Evolutionary conservation across 2,888 invertebrate genomes (phyloP).

Genomic region (Leptothorax acervorum): DNA sequence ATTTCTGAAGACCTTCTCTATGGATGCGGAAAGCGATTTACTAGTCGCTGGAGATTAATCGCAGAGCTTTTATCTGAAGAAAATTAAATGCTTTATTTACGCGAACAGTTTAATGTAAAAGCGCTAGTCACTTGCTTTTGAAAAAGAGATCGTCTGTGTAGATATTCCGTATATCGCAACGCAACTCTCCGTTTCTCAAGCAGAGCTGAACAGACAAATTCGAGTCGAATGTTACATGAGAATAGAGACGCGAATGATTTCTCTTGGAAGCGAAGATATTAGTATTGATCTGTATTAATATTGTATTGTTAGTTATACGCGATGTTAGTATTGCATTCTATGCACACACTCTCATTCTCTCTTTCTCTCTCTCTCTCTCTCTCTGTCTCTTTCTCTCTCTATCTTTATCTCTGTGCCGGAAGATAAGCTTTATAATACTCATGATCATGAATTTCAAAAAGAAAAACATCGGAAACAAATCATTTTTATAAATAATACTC

Average conservation of each 20-base stretch:
- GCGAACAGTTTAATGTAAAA: neutral
- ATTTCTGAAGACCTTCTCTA: neutral
- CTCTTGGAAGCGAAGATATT: constrained; percentile 24
- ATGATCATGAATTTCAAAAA: neutral
- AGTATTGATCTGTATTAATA: constrained; percentile 4
- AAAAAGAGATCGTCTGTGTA: neutral
- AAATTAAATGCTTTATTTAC: neutral
- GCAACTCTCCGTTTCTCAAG: neutral
- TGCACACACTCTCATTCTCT: neutral
- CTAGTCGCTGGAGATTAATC: neutral
- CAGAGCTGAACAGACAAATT: neutral
- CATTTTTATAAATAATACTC: constrained; percentile 21
- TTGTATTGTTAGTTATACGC: constrained; percentile 15
- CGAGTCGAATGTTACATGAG: neutral
- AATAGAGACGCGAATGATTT: constrained; percentile 10
- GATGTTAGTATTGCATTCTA: constrained; percentile 25
- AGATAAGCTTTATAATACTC: constrained; percentile 26
- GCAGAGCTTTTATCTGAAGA: neutral
- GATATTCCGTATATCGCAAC: constrained; percentile 1
- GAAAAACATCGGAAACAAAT: neutral
- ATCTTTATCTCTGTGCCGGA: constrained; percentile 2
- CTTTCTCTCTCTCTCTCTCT: neutral
- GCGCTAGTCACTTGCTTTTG: neutral
- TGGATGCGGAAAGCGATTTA: neutral
- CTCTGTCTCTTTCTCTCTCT: neutral